These are phyloP conservation scores for Teleogryllus occipitalis DNA, from an alignment of 1,140 invertebrate species.

Conservation along the genomic window DNA sequence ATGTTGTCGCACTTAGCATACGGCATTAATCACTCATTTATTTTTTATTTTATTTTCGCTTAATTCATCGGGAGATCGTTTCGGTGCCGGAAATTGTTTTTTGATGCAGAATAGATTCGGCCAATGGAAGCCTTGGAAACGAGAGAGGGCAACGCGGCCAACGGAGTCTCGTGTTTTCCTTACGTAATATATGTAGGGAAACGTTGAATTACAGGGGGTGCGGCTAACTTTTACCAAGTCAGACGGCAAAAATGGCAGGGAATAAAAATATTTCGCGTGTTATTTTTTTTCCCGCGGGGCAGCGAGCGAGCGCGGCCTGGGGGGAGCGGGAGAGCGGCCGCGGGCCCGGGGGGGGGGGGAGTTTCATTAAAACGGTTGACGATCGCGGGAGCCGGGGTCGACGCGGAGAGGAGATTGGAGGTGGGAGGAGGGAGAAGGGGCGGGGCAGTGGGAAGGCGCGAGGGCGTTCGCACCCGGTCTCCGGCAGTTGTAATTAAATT, in stretches of 20 bases:
- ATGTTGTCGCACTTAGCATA: not conserved
- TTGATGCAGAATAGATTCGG: not conserved
- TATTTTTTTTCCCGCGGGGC: not conserved
- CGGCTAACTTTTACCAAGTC: not conserved
- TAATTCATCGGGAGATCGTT: not conserved
- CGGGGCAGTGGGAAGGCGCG: too few relatives aligned
- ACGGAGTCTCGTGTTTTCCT: not conserved
- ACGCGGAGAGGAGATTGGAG: not conserved
- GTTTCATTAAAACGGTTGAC: not conserved
- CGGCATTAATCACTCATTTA: not conserved
- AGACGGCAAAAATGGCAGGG: not conserved
- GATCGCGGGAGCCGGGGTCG: not conserved
- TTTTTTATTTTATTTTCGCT: not conserved
- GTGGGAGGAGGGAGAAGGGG: not conserved
- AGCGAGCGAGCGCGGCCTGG: not conserved
- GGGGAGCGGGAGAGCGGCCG: not conserved
- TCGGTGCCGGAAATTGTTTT: not conserved
- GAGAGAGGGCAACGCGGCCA: not conserved
- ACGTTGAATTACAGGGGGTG: not conserved
- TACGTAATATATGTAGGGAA: not conserved
- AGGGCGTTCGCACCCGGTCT: not conserved
- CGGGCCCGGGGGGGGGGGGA: not conserved
- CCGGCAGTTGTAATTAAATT: not conserved
- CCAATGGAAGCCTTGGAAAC: not conserved
- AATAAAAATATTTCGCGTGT: not conserved